These are phyloP conservation scores for Tiliqua scincoides DNA, from an alignment of 2,113 vertebrate species.

Conservation along the genomic window DNA sequence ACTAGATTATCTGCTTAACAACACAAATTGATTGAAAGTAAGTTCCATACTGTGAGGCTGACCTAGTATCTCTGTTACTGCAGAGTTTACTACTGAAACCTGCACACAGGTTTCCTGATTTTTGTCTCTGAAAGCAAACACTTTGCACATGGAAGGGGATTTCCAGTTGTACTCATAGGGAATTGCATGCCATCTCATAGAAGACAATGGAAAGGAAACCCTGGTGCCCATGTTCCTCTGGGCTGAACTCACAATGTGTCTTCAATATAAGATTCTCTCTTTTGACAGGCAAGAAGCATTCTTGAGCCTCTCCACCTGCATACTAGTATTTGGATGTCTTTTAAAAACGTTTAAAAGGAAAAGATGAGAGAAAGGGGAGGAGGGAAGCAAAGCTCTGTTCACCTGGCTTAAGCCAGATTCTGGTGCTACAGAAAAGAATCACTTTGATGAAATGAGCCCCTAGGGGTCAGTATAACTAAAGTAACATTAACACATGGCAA, in stretches of 20 bases:
- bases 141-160: neutral
- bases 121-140: neutral
- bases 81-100: neutral
- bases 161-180: neutral
- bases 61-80: neutral
- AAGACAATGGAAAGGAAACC: neutral
- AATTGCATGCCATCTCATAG: neutral
- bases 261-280: neutral
- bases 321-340: neutral
- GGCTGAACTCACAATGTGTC: neutral
- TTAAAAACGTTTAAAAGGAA: conserved; percentile 29
- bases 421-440: conserved; percentile 41
- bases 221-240: neutral
- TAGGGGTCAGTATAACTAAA: conserved; percentile 77
- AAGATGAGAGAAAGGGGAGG: neutral
- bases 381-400: conserved; percentile 37
- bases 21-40: neutral
- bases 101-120: neutral
- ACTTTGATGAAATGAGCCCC: conserved; percentile 56
- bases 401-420: conserved; percentile 36
- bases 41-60: neutral
- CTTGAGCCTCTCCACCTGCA: neutral
- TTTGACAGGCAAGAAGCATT: neutral
- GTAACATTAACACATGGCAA: conserved; percentile 40
- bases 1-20: too few species aligned